phyloP scores from a whole-genome alignment of 64 coral and sea anemone genomes.

The Hydrozoanthus tunicans region DNA sequence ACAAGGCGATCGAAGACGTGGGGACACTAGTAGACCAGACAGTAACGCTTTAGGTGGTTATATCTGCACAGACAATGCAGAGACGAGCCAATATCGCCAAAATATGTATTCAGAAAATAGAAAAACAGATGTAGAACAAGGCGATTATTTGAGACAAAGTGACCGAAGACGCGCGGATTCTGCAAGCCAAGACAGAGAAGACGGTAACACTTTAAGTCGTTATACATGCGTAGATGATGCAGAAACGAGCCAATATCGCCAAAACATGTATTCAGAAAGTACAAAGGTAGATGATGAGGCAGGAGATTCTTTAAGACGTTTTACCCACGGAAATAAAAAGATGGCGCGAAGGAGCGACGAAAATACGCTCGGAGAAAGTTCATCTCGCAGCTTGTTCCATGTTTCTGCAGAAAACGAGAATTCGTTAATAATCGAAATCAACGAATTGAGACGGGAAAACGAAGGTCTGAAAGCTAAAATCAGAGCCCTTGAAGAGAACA shows the following conservation, averaged over 20 bases:
- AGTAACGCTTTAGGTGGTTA: too few relatives aligned
- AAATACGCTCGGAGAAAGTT: not conserved
- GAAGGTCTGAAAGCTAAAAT: slow-evolving; percentile 91
- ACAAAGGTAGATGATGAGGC: not conserved
- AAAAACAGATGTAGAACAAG: not conserved
- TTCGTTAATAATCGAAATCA: slow-evolving; percentile 60
- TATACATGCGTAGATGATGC: too few relatives aligned
- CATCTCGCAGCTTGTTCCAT: not conserved
- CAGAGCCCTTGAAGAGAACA: slow-evolving; percentile 88
- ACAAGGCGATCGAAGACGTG: not conserved
- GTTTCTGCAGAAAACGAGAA: slow-evolving; percentile 52
- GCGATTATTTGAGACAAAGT: not conserved
- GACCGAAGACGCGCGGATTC: not conserved
- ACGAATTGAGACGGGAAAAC: slow-evolving; percentile 73
- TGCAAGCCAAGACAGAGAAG: too few relatives aligned
- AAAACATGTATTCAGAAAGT: too few relatives aligned
- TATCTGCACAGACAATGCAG: too few relatives aligned
- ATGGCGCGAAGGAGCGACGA: not conserved
- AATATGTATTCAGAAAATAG: too few relatives aligned
- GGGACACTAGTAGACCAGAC: too few relatives aligned
- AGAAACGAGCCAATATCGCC: too few relatives aligned
- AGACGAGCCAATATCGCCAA: too few relatives aligned
- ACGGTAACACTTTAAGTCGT: too few relatives aligned
- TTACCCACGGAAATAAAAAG: not conserved
- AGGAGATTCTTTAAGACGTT: not conserved